Evolutionary conservation across 1,140 invertebrate species (phyloP), one percentile per base, ranked within the genome.

Genomic region (Tetramorium simillimum): DNA sequence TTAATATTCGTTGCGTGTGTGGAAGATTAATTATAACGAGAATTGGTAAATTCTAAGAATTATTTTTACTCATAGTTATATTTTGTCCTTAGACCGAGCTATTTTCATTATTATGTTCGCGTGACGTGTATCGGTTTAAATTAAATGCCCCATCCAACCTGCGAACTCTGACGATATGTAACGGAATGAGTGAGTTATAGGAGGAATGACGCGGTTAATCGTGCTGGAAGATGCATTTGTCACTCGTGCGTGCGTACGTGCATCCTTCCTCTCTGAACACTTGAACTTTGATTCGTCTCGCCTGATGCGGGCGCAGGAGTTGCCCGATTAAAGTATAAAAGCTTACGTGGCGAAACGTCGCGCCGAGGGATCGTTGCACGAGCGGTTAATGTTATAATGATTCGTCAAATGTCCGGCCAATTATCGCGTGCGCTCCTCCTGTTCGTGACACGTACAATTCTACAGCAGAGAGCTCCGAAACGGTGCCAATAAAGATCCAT

Each of bases 391-490:
- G 80, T 84, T 43, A 88, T 87, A 87, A 84, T 89, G 86, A 93
- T 92, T 92, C 91, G 85, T 91, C 91, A 93, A 92, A 92, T 90
- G 91, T 84, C 89, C 92, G 91, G 92, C 70, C 90, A 90, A 92
- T 93, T 90, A 91, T 85, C 63, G 70, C 89, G 53, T 85, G 51
- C 53, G 69, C 58, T 65, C 65, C 75, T 80, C 67, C 60, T 81
- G 85, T 90, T 90, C 89, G 88, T 90, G 89, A 89, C 88, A 84
- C 60, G 84, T 82, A 86, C 76, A 89, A 89, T 90, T 77, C 88
- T 76, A 77, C 75, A 73, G 69, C 63, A 53, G 46, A 46, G 67
- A 49, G 75, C 33, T 89, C 73, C 85, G 85, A 89, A 89, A 89
- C 53, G 60, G 46, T 80, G 60, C 87, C 77, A 90, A 88, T 90